These are phyloP conservation scores for Cladopsammia gracilis DNA, from an alignment of 64 coral and sea anemone species.

Conservation along the genomic window DNA sequence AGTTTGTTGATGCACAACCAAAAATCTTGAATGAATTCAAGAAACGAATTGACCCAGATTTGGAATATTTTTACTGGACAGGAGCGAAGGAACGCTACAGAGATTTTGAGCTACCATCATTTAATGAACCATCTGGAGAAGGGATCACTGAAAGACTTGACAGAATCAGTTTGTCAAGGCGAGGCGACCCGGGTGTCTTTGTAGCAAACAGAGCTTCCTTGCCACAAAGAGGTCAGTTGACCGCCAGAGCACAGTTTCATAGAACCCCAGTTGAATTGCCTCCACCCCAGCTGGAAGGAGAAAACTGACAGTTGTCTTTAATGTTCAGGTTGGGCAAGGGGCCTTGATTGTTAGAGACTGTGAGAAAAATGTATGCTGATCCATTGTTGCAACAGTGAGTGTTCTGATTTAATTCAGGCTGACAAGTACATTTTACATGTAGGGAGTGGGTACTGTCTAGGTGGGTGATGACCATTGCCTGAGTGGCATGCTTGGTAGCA, in stretches of 20 bases:
- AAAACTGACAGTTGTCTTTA: not conserved
- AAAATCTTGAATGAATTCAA: constrained; percentile 76
- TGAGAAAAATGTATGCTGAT: no score
- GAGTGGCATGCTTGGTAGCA: no score
- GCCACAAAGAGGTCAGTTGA: constrained; percentile 46
- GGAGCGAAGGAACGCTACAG: constrained; percentile 56
- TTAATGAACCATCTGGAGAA: constrained; percentile 55
- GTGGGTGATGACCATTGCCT: no score
- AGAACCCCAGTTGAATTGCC: constrained; percentile 42
- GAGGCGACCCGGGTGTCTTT: constrained; percentile 77
- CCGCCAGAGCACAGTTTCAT: constrained; percentile 15
- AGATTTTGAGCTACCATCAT: constrained; percentile 58
- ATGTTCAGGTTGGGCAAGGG: no score
- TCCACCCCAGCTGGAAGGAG: not conserved
- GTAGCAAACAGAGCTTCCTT: constrained; percentile 80
- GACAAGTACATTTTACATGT: no score
- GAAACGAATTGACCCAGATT: constrained; percentile 61
- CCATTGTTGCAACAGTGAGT: no score
- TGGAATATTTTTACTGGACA: constrained; percentile 78
- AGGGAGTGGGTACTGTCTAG: no score
- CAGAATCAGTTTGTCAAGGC: constrained; percentile 14
- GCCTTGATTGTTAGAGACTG: no score
- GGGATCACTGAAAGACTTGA: constrained; percentile 67
- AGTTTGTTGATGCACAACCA: constrained; percentile 36
- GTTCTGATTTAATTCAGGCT: no score